Percentiles rank a stretch among this genome's conserved stretches.
phyloP scores from a whole-genome alignment of 2,888 invertebrate genomes.

The Agriotes lineatus region DNA sequence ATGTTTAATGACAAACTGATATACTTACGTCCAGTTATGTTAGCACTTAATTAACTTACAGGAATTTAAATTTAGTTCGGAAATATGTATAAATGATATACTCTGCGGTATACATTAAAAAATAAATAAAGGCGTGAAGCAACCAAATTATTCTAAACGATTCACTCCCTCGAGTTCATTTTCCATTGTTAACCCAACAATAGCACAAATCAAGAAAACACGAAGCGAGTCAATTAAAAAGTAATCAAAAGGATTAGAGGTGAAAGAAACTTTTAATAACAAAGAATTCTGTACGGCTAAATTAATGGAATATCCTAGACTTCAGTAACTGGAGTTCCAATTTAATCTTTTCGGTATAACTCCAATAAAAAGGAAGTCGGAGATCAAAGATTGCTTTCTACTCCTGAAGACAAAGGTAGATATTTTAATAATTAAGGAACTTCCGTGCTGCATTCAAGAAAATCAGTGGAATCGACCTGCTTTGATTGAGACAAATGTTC shows the following conservation, averaged over 20 bases:
- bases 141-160: no score
- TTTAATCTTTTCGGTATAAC: conserved; percentile 3
- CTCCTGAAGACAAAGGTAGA: conserved; percentile 11
- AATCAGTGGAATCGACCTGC: background rate
- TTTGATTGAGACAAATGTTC: background rate
- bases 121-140: no score
- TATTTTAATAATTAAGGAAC: conserved; percentile 10
- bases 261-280: background rate
- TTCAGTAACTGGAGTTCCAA: conserved; percentile 2
- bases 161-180: no score
- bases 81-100: no score
- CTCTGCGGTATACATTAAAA: no score
- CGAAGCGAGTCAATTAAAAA: background rate
- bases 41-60: no score
- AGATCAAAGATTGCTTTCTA: conserved; percentile 9
- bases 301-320: conserved; percentile 15
- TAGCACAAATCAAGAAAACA: no score
- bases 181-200: no score
- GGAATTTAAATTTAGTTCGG: no score
- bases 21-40: no score
- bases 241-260: no score
- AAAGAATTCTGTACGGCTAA: conserved; percentile 38
- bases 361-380: conserved; percentile 1
- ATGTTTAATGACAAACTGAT: no score
- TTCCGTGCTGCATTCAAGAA: background rate